Evolutionary conservation across 2,888 invertebrate genomes (phyloP).

Genomic region (Pogonocherus hispidulus): DNA sequence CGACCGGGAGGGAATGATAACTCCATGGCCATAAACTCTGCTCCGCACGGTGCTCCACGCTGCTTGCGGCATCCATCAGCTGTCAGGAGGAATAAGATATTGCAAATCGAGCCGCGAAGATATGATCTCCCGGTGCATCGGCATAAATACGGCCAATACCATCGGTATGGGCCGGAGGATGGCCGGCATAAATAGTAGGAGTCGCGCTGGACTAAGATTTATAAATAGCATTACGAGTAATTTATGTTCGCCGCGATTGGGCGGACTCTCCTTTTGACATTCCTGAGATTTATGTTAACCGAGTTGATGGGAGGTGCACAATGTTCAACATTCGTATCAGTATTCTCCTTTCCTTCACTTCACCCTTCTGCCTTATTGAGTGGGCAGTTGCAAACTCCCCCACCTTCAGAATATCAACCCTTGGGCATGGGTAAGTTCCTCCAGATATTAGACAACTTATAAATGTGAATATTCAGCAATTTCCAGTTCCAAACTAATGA

Average conservation of each 20-base stretch:
- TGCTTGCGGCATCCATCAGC: constrained; percentile 55
- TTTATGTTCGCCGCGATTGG: constrained; percentile 69
- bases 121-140: constrained; percentile 58
- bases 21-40: constrained; percentile 31
- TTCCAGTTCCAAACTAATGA: too few species aligned
- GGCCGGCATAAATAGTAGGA: constrained; percentile 58
- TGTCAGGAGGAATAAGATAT: constrained; percentile 58
- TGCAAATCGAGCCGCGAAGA: constrained; percentile 58
- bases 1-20: constrained; percentile 31
- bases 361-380: constrained; percentile 21
- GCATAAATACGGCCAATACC: constrained; percentile 55
- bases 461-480: too few species aligned
- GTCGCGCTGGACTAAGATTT: constrained; percentile 60
- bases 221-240: constrained; percentile 69
- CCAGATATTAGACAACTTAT: too few species aligned
- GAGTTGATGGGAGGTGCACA: constrained; percentile 67
- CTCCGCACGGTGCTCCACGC: constrained; percentile 5
- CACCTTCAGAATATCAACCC: not conserved
- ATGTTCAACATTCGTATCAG: constrained; percentile 54
- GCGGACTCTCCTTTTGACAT: constrained; percentile 68
- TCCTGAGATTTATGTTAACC: constrained; percentile 67
- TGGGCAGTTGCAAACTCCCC: constrained; percentile 4
- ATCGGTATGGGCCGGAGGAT: constrained; percentile 53
- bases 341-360: constrained; percentile 34
- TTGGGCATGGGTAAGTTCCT: not conserved